These are phyloP conservation scores for Helarctos malayanus DNA, from an alignment of 2,797 vertebrate species.

Conservation along the genomic window DNA sequence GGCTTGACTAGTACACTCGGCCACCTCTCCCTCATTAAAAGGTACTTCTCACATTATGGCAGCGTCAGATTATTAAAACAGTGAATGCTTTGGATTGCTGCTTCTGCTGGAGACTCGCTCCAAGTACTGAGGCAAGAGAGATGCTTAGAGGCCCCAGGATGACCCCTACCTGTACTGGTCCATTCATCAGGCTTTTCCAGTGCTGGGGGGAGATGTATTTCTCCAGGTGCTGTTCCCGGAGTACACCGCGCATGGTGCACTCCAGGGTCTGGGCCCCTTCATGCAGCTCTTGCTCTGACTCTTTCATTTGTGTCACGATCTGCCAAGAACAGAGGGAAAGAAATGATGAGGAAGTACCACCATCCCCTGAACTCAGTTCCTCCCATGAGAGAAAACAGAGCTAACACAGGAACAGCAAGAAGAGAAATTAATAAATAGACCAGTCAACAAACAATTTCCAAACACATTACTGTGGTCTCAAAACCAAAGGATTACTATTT, in stretches of 20 bases:
- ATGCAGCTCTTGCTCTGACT: constrained; percentile 86
- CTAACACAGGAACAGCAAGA: constrained; percentile 51
- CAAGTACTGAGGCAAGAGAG: neutral
- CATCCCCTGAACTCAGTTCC: neutral
- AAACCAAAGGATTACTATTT: constrained; percentile 35
- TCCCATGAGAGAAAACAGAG: constrained; percentile 41
- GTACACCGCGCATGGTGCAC: constrained; percentile 90
- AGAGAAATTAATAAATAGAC: neutral
- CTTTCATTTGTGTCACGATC: constrained; percentile 89
- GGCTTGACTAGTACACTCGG: neutral
- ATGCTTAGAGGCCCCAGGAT: neutral
- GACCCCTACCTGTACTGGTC: constrained; percentile 73
- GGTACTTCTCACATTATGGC: neutral
- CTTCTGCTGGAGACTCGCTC: neutral
- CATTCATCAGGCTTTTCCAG: constrained; percentile 90
- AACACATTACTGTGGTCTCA: neutral
- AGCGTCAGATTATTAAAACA: neutral
- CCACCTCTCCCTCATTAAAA: neutral
- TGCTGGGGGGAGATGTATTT: constrained; percentile 89
- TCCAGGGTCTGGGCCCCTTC: constrained; percentile 87
- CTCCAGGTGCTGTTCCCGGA: constrained; percentile 90
- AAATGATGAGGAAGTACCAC: neutral
- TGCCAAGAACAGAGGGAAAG: constrained; percentile 81
- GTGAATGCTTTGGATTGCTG: neutral
- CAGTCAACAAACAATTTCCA: constrained; percentile 26